These are phyloP conservation scores for Gobius niger DNA, from an alignment of 2,113 vertebrate species.

Conservation along the genomic window DNA sequence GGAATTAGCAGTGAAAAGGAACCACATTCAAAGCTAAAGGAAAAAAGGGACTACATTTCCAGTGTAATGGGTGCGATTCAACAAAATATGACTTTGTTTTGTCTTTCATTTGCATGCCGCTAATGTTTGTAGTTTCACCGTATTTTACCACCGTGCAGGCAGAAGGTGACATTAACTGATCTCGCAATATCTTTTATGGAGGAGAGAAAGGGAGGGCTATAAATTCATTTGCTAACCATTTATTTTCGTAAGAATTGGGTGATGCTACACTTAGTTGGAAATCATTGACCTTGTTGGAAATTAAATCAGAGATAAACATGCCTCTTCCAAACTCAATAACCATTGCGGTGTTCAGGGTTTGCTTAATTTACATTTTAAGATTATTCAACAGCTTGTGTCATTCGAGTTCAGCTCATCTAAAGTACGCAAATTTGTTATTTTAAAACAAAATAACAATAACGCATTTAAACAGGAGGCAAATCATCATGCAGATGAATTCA, in stretches of 20 bases:
- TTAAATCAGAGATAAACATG: conserved; percentile 1
- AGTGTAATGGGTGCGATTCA: background rate
- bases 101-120: background rate
- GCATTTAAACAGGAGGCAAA: no score
- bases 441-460: no score
- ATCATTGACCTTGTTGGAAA: background rate
- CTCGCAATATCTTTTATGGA: background rate
- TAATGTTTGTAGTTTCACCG: background rate
- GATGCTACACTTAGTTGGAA: background rate
- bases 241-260: background rate
- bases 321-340: background rate
- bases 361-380: background rate
- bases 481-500: no score
- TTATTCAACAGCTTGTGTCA: no score
- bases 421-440: no score
- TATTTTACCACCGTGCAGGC: background rate
- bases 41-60: background rate
- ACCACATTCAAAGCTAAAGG: background rate
- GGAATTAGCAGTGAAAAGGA: background rate
- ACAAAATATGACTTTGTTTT: background rate
- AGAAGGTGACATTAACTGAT: background rate
- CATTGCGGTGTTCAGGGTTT: background rate
- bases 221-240: background rate
- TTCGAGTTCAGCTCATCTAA: no score
- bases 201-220: background rate